These are phyloP conservation scores for Ibidorhyncha struthersii DNA, from an alignment of 2,113 vertebrate species.

Conservation along the genomic window DNA sequence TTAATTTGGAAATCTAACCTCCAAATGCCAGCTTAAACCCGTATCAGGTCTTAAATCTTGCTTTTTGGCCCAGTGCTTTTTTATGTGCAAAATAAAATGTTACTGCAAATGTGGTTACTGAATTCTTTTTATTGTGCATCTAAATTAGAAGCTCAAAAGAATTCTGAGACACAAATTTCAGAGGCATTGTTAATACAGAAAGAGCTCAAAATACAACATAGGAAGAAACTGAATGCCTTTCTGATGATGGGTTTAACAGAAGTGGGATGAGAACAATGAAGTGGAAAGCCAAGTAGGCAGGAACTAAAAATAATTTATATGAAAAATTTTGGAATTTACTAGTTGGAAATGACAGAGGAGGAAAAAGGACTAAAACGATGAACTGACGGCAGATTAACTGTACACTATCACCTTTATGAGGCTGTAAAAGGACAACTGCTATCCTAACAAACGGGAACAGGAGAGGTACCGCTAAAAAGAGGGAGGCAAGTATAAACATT, in stretches of 20 bases:
- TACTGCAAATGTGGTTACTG: background rate
- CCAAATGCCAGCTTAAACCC: background rate
- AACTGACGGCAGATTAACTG: background rate
- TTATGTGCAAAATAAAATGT: slow-evolving; percentile 7
- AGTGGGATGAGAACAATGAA: slow-evolving; percentile 46
- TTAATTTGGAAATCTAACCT: background rate
- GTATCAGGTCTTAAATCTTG: background rate
- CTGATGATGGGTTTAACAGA: slow-evolving; percentile 13
- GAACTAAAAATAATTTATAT: slow-evolving; percentile 28
- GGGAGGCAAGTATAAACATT: background rate
- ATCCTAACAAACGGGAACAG: background rate
- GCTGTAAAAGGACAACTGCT: background rate
- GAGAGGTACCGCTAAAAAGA: background rate
- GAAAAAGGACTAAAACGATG: background rate
- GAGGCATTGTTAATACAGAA: background rate
- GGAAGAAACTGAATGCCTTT: background rate
- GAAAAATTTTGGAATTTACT: background rate
- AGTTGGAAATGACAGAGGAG: background rate
- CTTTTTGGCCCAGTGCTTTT: background rate
- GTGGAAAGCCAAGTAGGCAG: slow-evolving; percentile 25
- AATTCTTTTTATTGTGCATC: background rate
- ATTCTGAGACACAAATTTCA: background rate
- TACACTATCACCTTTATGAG: background rate
- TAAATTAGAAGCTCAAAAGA: slow-evolving; percentile 30
- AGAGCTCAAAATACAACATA: slow-evolving; percentile 9